A percentile compares a stretch with the other conserved stretches of the same genome.
These are phyloP conservation scores for Clavelina lepadiformis DNA, from an alignment of 23 tunicate species.

Conservation along the genomic window DNA sequence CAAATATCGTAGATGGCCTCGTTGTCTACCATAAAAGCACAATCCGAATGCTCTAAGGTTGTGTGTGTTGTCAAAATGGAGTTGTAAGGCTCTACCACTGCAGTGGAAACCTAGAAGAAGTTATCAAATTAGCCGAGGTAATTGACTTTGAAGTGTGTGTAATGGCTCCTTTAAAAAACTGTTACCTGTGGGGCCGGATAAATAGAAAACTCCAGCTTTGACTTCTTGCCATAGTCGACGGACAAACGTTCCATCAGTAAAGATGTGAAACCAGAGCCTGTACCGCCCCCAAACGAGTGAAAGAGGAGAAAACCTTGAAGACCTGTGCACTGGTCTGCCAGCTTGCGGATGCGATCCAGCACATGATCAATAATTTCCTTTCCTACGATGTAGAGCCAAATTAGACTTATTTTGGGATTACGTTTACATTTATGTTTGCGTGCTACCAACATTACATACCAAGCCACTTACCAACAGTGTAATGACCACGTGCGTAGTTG, in stretches of 20 bases:
- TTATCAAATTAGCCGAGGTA: too few relatives aligned
- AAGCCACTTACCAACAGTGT: slow-evolving; percentile 61
- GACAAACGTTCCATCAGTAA: slow-evolving; percentile 48
- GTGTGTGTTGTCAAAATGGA: slow-evolving; percentile 33
- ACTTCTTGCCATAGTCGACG: slow-evolving; percentile 52
- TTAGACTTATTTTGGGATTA: too few relatives aligned
- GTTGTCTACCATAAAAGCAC: slow-evolving; percentile 41
- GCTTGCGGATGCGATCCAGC: slow-evolving; percentile 38
- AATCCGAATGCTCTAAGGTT: slow-evolving; percentile 38
- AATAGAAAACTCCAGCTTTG: slow-evolving; percentile 37
- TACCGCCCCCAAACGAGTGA: slow-evolving; percentile 46
- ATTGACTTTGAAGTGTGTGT: too few relatives aligned
- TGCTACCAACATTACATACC: too few relatives aligned
- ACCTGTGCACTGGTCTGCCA: slow-evolving; percentile 41
- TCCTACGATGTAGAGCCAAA: too few relatives aligned
- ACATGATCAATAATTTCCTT: slow-evolving; percentile 26
- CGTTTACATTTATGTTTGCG: too few relatives aligned
- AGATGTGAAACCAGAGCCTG: slow-evolving; percentile 55
- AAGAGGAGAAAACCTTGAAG: slow-evolving; percentile 56
- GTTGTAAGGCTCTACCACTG: slow-evolving; percentile 45
- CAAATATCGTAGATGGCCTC: slow-evolving; percentile 31
- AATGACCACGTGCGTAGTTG: slow-evolving; percentile 79
- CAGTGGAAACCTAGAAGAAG: slow-evolving; percentile 29
- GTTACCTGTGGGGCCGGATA: slow-evolving; percentile 56
- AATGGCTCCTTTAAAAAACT: too few relatives aligned